Evolutionary conservation across 2,113 vertebrate species (phyloP), one percentile per base, ranked within the genome.

Genomic region (Cacatua alba): DNA sequence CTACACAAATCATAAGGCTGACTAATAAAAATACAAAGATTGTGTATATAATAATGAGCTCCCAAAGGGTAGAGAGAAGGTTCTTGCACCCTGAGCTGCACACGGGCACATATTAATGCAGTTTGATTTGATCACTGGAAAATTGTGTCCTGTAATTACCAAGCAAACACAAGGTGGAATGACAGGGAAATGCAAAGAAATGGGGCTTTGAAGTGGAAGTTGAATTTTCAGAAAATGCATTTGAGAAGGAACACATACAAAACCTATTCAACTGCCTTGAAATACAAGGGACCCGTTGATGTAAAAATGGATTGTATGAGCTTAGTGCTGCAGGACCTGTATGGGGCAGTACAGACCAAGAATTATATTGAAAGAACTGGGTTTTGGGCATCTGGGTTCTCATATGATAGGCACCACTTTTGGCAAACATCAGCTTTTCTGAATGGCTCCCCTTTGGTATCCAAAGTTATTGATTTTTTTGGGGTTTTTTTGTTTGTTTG

Each of bases 81-180:
- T 10, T 82, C 81, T 92, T 95, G 96, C 94, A 96, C 81, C 92
- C 81, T 59, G 94, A 86, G 81, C 82, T 83, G 78, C 89, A 94
- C 84, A 80, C 63, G 87, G 85, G 79, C 88, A 84, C 5, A 7
- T 92, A 95, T 94, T 95, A 94, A 82, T 94, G 86, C 62, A 91
- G 88, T 90, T 96, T 92, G 92, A 95, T 97, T 91, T 91, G 93
- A 90, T 96, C 92, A 89, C 86, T 96, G 95, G 94, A 97, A 97
- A 94, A 92, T 81, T 95, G 84, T 88, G 87, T 95, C 89, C 86
- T 88, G 96, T 94, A 97, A 96, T 97, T 97, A 91, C 92, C 95
- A 86, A 92, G 86, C 71, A 96, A 96, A 92, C 91, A 94, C 4
- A 20, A 82, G 49, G 64, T 64, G 63, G 75, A 93, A 96, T 69